A percentile compares a stretch with the other conserved stretches of the same genome.
phyloP scores from a whole-genome alignment of 1,140 invertebrate genomes.

The Trichonephila inaurata region DNA sequence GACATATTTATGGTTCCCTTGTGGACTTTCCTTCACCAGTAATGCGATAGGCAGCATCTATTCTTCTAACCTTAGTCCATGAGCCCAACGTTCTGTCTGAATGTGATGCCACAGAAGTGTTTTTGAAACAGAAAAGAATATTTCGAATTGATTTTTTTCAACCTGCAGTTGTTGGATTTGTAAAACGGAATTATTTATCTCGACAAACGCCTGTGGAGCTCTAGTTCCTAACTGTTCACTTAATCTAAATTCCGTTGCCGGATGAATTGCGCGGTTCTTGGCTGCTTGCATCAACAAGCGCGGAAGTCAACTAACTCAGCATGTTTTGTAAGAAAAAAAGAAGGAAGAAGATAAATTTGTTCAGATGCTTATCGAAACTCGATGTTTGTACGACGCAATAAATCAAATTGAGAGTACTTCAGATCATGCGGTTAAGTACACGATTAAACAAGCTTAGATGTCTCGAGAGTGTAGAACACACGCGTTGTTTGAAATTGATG shows the following conservation, averaged over 20 bases:
- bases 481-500: background rate
- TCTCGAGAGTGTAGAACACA: background rate
- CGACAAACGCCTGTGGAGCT: background rate
- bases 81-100: background rate
- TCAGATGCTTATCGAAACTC: slow-evolving; percentile 34
- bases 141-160: background rate
- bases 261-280: background rate
- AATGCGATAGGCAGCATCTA: slow-evolving; percentile 64
- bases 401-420: slow-evolving; percentile 26
- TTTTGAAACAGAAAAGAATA: background rate
- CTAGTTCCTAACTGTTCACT: background rate
- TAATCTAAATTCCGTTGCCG: background rate
- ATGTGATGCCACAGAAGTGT: background rate
- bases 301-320: slow-evolving; percentile 38
- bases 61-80: background rate
- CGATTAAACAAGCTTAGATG: slow-evolving; percentile 12
- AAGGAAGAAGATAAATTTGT: slow-evolving; percentile 31
- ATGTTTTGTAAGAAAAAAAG: background rate
- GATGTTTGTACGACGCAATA: background rate
- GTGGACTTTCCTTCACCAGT: slow-evolving; percentile 42
- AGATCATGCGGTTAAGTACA: slow-evolving; percentile 10
- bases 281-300: background rate
- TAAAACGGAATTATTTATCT: background rate
- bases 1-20: slow-evolving; percentile 75
- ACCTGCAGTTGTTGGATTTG: background rate